Evolutionary conservation across 1,140 invertebrate genomes (phyloP), one percentile per base, ranked within the genome.

Genomic region (Agrypnia vestita): DNA sequence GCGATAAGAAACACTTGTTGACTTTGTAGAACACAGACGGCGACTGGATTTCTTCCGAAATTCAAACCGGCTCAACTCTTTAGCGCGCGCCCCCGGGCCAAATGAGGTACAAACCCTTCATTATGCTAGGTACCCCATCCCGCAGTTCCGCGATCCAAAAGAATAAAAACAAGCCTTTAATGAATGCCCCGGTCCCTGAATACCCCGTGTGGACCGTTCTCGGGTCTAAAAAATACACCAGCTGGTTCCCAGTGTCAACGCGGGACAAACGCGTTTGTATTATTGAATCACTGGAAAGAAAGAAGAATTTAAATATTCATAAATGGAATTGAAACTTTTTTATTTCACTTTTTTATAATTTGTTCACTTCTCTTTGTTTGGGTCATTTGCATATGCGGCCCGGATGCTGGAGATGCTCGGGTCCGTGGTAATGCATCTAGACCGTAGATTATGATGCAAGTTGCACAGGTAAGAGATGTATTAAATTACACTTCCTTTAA

Each of bases 111-210:
- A 78, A 78, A 77, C 80, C 80, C 76, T 61, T 82, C 73, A 82
- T 82, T 82, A 82, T 75, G 35, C 6, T 51, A 49, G 75, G 75
- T 53, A 69, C 64, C 77, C 77, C 64, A 71, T 67, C 74, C 75
- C 51, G 73, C 19, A 67, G 15, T 64, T 67, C 72, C 72, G 53
- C 53, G 78, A 79, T 79, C 61, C 46, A 73, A 72, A 79, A 76
- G 64, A 82, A 82, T 82, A 79, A 82, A 80, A 82, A 76, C 72
- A 79, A 72, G 61, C 72, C 61, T 76, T 79, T 79, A 82, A 82
- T 76, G 77, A 73, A 73, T 73, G 35, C 47, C 77, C 47, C 74
- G 62, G 80, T 69, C 76, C 72, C 76, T 55, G 53, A 78, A 47
- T 53, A 19, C 35, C 53, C 15, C 13, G 80, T n/a, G 35, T 73